These are phyloP conservation scores for Spheniscus humboldti DNA, from an alignment of 2,797 vertebrate species.

Conservation along the genomic window DNA sequence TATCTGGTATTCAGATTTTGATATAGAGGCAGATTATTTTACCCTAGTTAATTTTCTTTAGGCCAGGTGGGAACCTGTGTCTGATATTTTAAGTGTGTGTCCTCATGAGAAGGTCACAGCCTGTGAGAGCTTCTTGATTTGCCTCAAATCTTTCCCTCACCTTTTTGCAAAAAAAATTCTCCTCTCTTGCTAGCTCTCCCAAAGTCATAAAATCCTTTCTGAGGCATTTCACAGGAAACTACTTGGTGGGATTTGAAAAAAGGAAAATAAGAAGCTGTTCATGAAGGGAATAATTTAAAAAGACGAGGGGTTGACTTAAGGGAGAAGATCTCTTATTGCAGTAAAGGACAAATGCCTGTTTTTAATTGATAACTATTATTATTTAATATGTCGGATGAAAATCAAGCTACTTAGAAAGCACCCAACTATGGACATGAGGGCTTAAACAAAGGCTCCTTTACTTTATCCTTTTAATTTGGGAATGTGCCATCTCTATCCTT, in stretches of 20 bases:
- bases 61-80: neutral
- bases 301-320: neutral
- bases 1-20: neutral
- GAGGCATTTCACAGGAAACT: neutral
- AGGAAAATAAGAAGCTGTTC: neutral
- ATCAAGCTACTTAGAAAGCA: neutral
- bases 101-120: neutral
- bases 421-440: neutral
- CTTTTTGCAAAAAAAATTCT: neutral
- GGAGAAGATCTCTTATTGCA: neutral
- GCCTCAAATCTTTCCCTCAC: neutral
- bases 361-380: neutral
- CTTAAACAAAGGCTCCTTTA: neutral
- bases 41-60: neutral
- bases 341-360: neutral
- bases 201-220: neutral
- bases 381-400: neutral
- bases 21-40: neutral
- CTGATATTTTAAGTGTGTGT: neutral
- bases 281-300: neutral
- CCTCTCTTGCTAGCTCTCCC: neutral
- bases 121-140: neutral
- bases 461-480: neutral
- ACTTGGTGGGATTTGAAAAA: neutral
- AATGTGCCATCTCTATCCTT: neutral